Base-by-base conservation (phyloP, 1,140 invertebrate genomes). In the Hyles vespertilio region DNA sequence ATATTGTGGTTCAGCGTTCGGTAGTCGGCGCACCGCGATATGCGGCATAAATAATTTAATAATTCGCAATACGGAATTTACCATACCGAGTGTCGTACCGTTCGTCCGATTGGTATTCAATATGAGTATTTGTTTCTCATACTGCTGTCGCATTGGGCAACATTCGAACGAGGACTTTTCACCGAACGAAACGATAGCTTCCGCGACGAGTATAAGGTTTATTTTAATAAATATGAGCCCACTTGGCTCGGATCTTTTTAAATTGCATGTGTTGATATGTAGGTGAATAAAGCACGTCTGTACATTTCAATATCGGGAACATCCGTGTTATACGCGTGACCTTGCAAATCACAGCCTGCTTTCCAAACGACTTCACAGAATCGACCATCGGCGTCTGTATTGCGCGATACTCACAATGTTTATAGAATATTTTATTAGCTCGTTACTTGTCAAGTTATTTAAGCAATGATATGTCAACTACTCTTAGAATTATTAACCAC, bases 11-110 rank as follows among this genome's bases (percentile, higher is more conserved):
- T 86, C 83, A 76, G 84, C 75, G 85, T 76, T 84, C 84, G 83
- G 67, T 61, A 65, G 74, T 74, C 68, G 74, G 72, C 74, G 73
- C 76, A 75, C 81, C 75, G 75, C 74, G 83, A 83, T 87, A 87
- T 89, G 84, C 79, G 84, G 77, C 84, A 87, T 89, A 86, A 87
- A 89, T 89, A 87, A 89, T 89, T 89, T 89, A 89, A 89, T 89
- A 89, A 89, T 89, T 89, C 86, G 86, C 86, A 80, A 85, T 87
- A 87, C 86, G 79, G 83, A 87, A 89, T 89, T 87, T 89, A 86
- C 77, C 84, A 89, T 89, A 86, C 74, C 63, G 65, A 76, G 72
- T 81, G 77, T 78, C 80, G 81, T 85, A 87, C 84, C 86, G 84
- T 87, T 89, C 74, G 63, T 82, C 81, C 74, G 64, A 45, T 89